Base-by-base conservation (phyloP, 1,140 invertebrate species). In the Andrena cerasifolii region DNA sequence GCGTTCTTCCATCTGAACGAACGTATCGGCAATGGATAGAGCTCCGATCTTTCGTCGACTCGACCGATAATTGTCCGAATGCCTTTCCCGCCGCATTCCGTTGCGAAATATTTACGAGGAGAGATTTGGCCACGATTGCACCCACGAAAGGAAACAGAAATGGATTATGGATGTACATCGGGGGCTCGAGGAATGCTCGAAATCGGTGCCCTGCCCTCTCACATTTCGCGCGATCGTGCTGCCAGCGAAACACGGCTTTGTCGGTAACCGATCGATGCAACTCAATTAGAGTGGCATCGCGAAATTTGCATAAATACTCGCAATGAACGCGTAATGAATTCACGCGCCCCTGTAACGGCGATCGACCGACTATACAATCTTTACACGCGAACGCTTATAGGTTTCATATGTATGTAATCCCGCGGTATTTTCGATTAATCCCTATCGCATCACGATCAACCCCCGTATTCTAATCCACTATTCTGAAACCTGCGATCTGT, bases 291-390 rank as follows among this genome's bases (percentile, higher is more conserved):
- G n/a, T n/a, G 79, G 63, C 73, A 66, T 62, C 72, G 75, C 56
- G 75, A 80, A 82, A 88, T 89, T 88, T 89, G 81, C 86, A 87
- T 87, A 86, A 88, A 88, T 88, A 83, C 81, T 45, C 58, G 76
- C 54, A 78, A 78, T 54, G 76, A 78, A 78, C 75, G 79, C 62
- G 51, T 28, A 83, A 79, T 72, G 82, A 70, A 78, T 67, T 78
- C 63, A 26, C 47, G 12, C 28, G 31, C 31, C 28, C 63, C 45
- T 73, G 66, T 67, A 47, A 33, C 68, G n/a, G 0, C 26, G n/a
- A 24, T 21, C 33, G 56, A 67, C 54, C 80, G 74, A 45, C 67
- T 49, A 74, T 73, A 62, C 45, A 47, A 75, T 63, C 66, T 63
- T 63, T 68, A 59, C 24, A 61, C 16, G 0, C 21, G 47, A 62